These are phyloP conservation scores for Reinhardtius hippoglossoides DNA, from an alignment of 2,113 vertebrate species.

Conservation along the genomic window DNA sequence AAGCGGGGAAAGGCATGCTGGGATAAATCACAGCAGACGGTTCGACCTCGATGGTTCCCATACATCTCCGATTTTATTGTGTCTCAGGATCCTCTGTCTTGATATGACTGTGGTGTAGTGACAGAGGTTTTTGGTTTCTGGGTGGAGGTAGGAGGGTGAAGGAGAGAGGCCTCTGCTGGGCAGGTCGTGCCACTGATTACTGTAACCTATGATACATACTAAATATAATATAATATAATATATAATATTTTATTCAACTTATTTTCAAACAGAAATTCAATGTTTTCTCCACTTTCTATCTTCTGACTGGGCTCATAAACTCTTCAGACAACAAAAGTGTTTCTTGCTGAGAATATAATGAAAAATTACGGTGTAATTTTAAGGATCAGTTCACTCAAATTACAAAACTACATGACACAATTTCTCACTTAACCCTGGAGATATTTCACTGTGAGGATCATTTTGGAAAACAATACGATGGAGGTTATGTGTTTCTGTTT, in stretches of 20 bases:
- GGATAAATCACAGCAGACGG: constrained; percentile 79
- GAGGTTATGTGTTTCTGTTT: not conserved
- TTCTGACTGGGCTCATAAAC: not conserved
- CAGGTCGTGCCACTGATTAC: constrained; percentile 35
- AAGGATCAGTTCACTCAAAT: not conserved
- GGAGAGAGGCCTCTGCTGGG: constrained; percentile 74
- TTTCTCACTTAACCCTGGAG: not conserved
- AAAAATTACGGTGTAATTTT: not conserved
- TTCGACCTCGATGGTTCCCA: constrained; percentile 79
- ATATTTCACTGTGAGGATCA: not conserved
- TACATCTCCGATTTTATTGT: constrained; percentile 85
- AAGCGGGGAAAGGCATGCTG: constrained; percentile 51
- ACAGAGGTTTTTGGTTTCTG: constrained; percentile 63
- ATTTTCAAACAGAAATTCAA: not conserved
- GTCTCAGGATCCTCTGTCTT: constrained; percentile 64
- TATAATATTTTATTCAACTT: not conserved
- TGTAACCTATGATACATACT: not conserved
- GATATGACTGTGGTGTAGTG: constrained; percentile 41
- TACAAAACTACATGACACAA: not conserved
- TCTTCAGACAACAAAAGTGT: not conserved
- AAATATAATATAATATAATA: not conserved
- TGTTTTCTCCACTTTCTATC: not conserved
- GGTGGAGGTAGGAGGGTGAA: constrained; percentile 22
- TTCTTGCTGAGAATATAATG: not conserved
- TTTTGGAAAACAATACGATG: not conserved